Evolutionary conservation across 2,888 invertebrate species (phyloP), one percentile per base, ranked within the genome.

Genomic region (Eupsilia transversa): DNA sequence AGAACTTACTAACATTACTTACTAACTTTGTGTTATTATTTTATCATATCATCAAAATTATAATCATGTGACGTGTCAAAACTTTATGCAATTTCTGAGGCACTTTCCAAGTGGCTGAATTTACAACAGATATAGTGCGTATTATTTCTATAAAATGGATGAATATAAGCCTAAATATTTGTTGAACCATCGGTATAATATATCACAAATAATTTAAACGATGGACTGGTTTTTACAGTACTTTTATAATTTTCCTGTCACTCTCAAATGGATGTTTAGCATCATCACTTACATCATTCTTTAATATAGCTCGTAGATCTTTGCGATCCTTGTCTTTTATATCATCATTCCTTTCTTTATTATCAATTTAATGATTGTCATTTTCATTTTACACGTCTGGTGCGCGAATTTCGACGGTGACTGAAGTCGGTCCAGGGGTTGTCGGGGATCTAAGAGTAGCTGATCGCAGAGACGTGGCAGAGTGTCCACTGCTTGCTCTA

Each of bases 371-470:
- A 46, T 57, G 68, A 74, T 74, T 63, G 38, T 74, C 77, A 72
- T 72, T 49, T 72, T 74, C 7, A 60, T 77, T 91, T 92, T 97
- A 97, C 87, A 96, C 94, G 89, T 97, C 97, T 82, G 97, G 97
- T 88, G 97, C 97, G 89, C 98, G 97, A 88, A 98, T 97, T 95
- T 98, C 98, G 72, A 98, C 98, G 83, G 98, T 98, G 81, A 98
- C 97, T 91, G 96, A 96, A 27, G 96, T 95, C 3, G 96, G 96
- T 56, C 96, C 96, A 0, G 94, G 92, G 0, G 94, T 89, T 23
- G 94, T 96, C 1, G 95, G 96, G 23, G 95, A 96, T 56, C 93
- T 93, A 30, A 93, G 94, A 86, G 91, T 97, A 80, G 97, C 97
- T 74, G 98, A 97, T 88, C 97, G 97, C 85, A 97, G 94, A 41